A percentile compares a stretch with the other conserved stretches of the same genome.
These are phyloP conservation scores for Quadriops clusia DNA, from an alignment of 2,888 invertebrate genomes.

Conservation along the genomic window DNA sequence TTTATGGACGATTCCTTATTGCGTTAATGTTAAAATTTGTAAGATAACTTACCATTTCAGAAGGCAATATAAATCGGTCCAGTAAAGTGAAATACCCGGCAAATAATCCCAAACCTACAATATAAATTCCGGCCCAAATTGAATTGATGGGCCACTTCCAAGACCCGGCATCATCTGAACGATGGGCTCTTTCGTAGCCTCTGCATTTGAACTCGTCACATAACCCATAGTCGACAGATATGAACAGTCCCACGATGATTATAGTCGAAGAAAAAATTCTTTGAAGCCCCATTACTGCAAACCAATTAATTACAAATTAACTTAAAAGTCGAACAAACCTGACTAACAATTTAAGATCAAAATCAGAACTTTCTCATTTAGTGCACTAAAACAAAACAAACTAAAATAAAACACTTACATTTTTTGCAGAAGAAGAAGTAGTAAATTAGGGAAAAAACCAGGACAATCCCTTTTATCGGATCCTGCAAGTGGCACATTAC, in stretches of 20 bases:
- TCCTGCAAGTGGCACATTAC: constrained; percentile 50
- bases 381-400: no score
- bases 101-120: constrained; percentile 41
- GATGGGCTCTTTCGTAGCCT: constrained; percentile 37
- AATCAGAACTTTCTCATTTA: constrained; percentile 1
- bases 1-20: no score
- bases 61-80: constrained; percentile 32
- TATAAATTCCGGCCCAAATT: constrained; percentile 45
- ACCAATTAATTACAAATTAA: constrained; percentile 7
- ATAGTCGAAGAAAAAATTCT: constrained; percentile 47
- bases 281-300: constrained; percentile 45
- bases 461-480: constrained; percentile 45
- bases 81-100: constrained; percentile 41
- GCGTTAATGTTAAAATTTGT: no score
- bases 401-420: constrained; percentile 42
- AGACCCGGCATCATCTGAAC: constrained; percentile 31
- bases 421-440: constrained; percentile 49
- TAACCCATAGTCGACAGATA: constrained; percentile 48
- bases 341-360: no score
- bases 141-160: constrained; percentile 43
- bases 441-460: constrained; percentile 45
- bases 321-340: no score
- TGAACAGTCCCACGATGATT: constrained; percentile 48
- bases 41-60: constrained; percentile 24
- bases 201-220: constrained; percentile 50